phyloP scores from a whole-genome alignment of 2,113 vertebrate species.

The Paratilapia polleni region DNA sequence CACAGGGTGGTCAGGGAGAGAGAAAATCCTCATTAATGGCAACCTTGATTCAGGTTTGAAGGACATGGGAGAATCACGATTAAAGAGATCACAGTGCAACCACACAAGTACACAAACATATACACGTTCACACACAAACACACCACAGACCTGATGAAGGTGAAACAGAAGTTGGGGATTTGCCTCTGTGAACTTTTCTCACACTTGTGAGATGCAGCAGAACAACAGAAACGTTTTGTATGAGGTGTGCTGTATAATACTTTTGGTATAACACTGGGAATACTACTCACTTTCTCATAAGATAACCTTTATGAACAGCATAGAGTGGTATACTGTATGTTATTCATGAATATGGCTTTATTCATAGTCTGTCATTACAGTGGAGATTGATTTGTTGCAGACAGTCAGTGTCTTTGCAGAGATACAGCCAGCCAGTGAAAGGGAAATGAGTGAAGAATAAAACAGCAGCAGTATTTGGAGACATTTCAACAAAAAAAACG shows the following conservation, averaged over 20 bases:
- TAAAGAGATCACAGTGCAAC: slow-evolving; percentile 55
- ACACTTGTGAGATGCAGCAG: neutral
- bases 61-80: slow-evolving; percentile 59
- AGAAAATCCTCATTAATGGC: slow-evolving; percentile 67
- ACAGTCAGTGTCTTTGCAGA: neutral
- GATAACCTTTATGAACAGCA: neutral
- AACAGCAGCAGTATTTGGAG: neutral
- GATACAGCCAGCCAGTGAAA: neutral
- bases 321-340: neutral
- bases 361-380: neutral
- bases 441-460: neutral
- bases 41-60: slow-evolving; percentile 72
- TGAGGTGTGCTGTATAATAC: neutral
- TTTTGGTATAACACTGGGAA: neutral
- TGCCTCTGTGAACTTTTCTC: slow-evolving; percentile 1
- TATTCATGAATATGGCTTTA: neutral
- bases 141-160: neutral
- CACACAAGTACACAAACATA: neutral
- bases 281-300: neutral
- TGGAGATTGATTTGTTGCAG: neutral
- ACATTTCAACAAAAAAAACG: neutral
- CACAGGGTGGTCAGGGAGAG: slow-evolving; percentile 10
- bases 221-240: neutral
- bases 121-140: neutral
- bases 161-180: neutral